A percentile compares a stretch with the other conserved stretches of the same genome.
Evolutionary conservation across 2,113 vertebrate genomes (phyloP).

Genomic region (Dendropsophus ebraccatus): DNA sequence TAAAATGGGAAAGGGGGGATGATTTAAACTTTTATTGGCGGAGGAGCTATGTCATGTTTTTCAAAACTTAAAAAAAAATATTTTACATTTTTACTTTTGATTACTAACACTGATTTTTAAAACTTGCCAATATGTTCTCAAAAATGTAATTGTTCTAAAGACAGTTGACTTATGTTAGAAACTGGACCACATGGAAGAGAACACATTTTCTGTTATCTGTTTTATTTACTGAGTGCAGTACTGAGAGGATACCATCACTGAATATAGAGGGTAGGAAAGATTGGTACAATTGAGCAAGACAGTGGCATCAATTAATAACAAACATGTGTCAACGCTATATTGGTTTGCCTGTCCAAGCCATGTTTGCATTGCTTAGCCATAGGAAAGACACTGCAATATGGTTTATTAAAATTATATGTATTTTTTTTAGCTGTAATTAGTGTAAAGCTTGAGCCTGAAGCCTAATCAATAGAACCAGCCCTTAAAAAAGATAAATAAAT

Average conservation of each 20-base stretch:
- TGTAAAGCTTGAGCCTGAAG: constrained; percentile 64
- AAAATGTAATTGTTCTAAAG: constrained; percentile 2
- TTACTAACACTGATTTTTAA: too few species aligned
- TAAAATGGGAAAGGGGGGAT: too few species aligned
- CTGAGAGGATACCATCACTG: too few species aligned
- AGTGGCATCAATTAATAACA: constrained; percentile 61
- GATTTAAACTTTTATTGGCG: too few species aligned
- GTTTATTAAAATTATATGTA: constrained; percentile 60
- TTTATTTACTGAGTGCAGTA: background rate
- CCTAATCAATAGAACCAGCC: constrained; percentile 65
- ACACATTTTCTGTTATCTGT: background rate
- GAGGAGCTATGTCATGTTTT: too few species aligned
- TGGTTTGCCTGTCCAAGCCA: constrained; percentile 55
- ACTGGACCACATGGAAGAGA: background rate
- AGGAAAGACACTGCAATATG: constrained; percentile 47
- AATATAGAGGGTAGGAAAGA: background rate
- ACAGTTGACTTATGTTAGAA: background rate
- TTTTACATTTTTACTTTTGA: too few species aligned
- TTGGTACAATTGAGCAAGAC: background rate
- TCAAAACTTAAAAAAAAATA: too few species aligned
- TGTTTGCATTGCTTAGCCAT: constrained; percentile 47
- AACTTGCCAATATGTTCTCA: background rate
- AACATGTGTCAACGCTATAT: constrained; percentile 49
- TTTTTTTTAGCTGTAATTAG: constrained; percentile 61
- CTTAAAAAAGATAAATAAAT: constrained; percentile 66